Evolutionary conservation across 2,113 vertebrate species (phyloP).

Genomic region (Syrrhaptes paradoxus): DNA sequence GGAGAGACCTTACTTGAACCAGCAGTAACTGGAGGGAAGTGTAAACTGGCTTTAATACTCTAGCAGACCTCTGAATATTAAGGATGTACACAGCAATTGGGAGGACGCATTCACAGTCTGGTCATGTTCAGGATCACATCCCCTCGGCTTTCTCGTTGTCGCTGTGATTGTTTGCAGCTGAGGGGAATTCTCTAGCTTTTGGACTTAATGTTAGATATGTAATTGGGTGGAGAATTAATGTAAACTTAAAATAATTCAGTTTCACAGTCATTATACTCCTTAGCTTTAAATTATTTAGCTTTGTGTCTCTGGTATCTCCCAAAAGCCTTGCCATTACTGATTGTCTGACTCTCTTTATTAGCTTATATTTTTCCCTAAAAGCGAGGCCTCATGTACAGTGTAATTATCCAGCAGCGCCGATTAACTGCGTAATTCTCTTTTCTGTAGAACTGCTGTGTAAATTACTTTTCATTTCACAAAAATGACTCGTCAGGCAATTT

Average conservation of each 20-base stretch:
- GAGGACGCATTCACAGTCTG: neutral
- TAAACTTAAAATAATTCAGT: constrained; percentile 55
- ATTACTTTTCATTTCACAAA: constrained; percentile 53
- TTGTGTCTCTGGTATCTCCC: constrained; percentile 44
- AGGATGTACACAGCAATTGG: constrained; percentile 16
- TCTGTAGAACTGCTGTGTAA: constrained; percentile 56
- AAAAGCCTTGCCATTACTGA: constrained; percentile 17
- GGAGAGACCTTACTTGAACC: constrained; percentile 46
- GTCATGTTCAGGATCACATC: constrained; percentile 6
- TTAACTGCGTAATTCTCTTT: constrained; percentile 53
- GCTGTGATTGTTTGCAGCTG: neutral
- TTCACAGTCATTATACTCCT: constrained; percentile 39
- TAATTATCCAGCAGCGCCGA: constrained; percentile 57
- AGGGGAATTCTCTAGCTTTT: constrained; percentile 17
- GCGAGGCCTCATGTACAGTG: constrained; percentile 41
- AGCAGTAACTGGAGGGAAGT: constrained; percentile 16
- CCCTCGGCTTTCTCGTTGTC: neutral
- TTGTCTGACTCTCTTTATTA: constrained; percentile 50
- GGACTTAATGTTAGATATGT: constrained; percentile 21
- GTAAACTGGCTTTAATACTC: constrained; percentile 45
- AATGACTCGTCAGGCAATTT: constrained; percentile 16
- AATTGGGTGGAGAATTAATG: constrained; percentile 57
- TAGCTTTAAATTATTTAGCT: constrained; percentile 59
- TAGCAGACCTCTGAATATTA: constrained; percentile 35
- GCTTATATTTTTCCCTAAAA: constrained; percentile 64